Evolutionary conservation across 2,113 vertebrate species (phyloP), one percentile per base, ranked within the genome.

Genomic region (Sterrhoptilus dennistouni): DNA sequence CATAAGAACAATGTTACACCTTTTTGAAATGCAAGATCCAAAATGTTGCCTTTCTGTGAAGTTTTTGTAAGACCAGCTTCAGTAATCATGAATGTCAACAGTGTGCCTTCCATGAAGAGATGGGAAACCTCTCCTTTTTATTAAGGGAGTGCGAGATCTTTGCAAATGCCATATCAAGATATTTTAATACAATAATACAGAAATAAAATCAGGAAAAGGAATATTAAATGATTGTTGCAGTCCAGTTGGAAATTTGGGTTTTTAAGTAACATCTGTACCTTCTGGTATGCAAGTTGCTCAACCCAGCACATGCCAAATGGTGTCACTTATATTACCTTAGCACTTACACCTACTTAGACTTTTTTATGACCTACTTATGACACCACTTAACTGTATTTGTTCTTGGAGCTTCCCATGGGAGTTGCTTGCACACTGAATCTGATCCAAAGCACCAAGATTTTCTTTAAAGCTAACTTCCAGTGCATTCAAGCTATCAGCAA

Each of bases 291-390:
- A 72, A 79, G 40, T 53, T 88, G 5, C 54, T 88, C 22, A 61
- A 81, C 18, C 11, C 54, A 63, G n/a, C 9, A 13, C 42, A 31
- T 83, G 59, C 42, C 69, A 60, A 71, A 38, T 66, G 54, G 22
- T 86, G 36, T 87, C 65, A 42, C 53, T 86, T 76, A 4, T 12
- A 35, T 78, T 95, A 83, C 83, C 50, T 90, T 93, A 57, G 76
- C n/a, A 38, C 68, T 93, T 87, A 38, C 27, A 70, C 77, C 56
- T 91, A 60, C 72, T 94, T 84, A 84, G 68, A 78, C 35, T 93
- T 93, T 69, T 91, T 90, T 87, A 82, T 95, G 56, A 87, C 47
- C 77, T 94, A 44, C 69, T 95, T 97, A 36, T 14, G 72, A 23
- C 53, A 75, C 36, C 40, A 70, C 44, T 84, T 89, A 60, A 60